Evolutionary conservation across 2,888 invertebrate species (phyloP), one percentile per base, ranked within the genome.

Genomic region (Melanophora roralis): DNA sequence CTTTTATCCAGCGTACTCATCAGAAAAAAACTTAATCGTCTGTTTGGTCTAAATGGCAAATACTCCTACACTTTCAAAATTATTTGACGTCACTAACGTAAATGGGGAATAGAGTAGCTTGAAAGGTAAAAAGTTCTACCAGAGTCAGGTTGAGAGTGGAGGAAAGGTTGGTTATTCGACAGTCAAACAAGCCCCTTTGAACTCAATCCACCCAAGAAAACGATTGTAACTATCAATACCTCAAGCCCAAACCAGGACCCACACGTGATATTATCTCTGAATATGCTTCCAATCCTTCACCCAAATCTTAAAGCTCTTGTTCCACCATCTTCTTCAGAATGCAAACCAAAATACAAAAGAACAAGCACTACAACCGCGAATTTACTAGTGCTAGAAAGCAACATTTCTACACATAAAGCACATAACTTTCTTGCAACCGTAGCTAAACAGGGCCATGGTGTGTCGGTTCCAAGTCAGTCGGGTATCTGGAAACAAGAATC

Each of bases 301-400:
- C n/a, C n/a, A n/a, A n/a, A n/a, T n/a, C n/a, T n/a, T n/a, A n/a
- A n/a, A n/a, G n/a, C n/a, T n/a, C n/a, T n/a, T n/a, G n/a, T n/a
- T n/a, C n/a, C n/a, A n/a, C n/a, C n/a, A n/a, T n/a, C n/a, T n/a
- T n/a, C n/a, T n/a, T n/a, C n/a, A n/a, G n/a, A n/a, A n/a, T n/a
- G n/a, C n/a, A n/a, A 51, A 51, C 51, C 32, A 19, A 55, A 55
- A 34, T 36, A 55, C 55, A 36, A 36, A 55, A 36, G 55, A 55
- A 12, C 55, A 55, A 55, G 55, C 55, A 36, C 36, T 57, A 57
- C 57, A 57, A 57, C 36, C 19, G 57, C 57, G 12, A 53, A 34
- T 32, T 53, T 32, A 34, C 53, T 53, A 34, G 53, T 38, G 12
- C 19, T 55, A 3, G 57, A 38, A 38, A 21, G 21, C 38, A 57